Evolutionary conservation across 2,113 vertebrate species (phyloP).

Genomic region (Poecilia latipinna): DNA sequence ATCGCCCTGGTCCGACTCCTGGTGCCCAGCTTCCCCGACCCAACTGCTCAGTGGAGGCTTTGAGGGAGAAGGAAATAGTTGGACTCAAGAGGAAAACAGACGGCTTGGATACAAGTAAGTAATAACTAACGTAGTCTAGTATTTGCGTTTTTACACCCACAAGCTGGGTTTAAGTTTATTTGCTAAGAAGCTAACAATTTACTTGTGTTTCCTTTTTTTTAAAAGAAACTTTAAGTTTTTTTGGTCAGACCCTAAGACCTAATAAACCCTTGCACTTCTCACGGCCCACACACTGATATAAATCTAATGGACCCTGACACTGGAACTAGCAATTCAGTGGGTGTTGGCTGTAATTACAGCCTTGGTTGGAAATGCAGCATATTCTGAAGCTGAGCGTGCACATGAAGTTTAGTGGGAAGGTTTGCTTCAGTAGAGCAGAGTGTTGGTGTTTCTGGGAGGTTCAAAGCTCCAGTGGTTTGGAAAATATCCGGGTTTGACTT

Average conservation of each 20-base stretch:
- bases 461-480: slow-evolving; percentile 72
- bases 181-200: not conserved
- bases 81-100: slow-evolving; percentile 90
- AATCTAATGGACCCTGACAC: slow-evolving; percentile 30
- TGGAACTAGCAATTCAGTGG: slow-evolving; percentile 67
- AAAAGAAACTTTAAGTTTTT: too few species aligned
- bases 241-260: slow-evolving; percentile 6
- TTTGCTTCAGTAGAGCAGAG: slow-evolving; percentile 47
- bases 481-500: slow-evolving; percentile 49
- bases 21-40: slow-evolving; percentile 90
- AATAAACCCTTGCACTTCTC: not conserved
- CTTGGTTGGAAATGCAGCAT: slow-evolving; percentile 38
- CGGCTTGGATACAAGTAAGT: slow-evolving; percentile 82
- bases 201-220: too few species aligned
- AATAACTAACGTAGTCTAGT: not conserved
- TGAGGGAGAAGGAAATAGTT: slow-evolving; percentile 88
- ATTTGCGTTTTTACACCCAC: not conserved
- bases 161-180: not conserved
- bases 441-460: slow-evolving; percentile 56
- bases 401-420: slow-evolving; percentile 39
- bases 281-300: slow-evolving; percentile 9
- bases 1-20: slow-evolving; percentile 90
- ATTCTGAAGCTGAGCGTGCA: slow-evolving; percentile 17
- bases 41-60: slow-evolving; percentile 86
- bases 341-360: slow-evolving; percentile 61